These are phyloP conservation scores for Otocyon megalotis DNA, from an alignment of 2,113 vertebrate genomes.

Conservation along the genomic window DNA sequence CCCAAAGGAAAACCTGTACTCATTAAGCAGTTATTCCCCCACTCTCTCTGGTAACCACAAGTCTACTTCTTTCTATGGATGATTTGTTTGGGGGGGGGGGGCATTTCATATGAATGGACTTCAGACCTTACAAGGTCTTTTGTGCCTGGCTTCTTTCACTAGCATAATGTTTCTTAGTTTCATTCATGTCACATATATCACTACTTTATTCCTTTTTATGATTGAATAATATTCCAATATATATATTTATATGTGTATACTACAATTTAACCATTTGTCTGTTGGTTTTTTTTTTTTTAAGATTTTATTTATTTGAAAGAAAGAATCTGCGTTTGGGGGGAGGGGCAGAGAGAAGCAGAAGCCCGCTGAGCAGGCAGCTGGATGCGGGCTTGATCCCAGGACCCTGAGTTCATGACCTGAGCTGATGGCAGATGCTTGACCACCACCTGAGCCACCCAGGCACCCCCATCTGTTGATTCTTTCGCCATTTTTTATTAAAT, in stretches of 20 bases:
- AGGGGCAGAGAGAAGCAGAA: neutral
- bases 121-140: neutral
- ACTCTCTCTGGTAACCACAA: neutral
- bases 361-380: neutral
- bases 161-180: constrained; percentile 7
- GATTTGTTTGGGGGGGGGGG: neutral
- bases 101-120: neutral
- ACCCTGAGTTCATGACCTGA: neutral
- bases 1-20: neutral
- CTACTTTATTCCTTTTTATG: neutral
- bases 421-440: neutral
- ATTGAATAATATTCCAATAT: neutral
- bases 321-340: neutral
- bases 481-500: neutral
- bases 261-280: neutral
- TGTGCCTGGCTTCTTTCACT: neutral
- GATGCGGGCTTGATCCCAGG: neutral
- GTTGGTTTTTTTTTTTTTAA: neutral
- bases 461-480: neutral
- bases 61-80: neutral
- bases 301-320: neutral
- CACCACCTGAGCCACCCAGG: neutral
- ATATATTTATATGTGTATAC: neutral
- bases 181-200: neutral
- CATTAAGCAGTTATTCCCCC: neutral